Conservation (phyloP, 2,888 invertebrate species). For the Thumatha senex region DNA sequence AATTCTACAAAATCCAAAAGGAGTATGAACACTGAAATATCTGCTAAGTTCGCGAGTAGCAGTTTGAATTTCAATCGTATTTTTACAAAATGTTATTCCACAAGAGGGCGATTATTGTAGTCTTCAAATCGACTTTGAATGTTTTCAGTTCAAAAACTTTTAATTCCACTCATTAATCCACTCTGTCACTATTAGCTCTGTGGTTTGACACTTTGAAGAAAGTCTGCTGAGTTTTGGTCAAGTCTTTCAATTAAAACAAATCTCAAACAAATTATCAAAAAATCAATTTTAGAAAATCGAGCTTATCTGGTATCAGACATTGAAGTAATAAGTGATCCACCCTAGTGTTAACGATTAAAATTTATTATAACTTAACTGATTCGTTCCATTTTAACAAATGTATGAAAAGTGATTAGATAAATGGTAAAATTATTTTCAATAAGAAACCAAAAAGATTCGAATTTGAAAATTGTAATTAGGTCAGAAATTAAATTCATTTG, state of each 20-base stretch:
- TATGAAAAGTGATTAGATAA: no score
- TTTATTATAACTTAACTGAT: no score
- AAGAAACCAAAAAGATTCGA: no score
- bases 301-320: no score
- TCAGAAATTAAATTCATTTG: no score
- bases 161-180: slow-evolving; percentile 29
- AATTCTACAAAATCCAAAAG: neutral
- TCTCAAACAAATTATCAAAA: no score
- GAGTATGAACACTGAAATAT: slow-evolving; percentile 1
- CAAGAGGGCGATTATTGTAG: slow-evolving; percentile 23
- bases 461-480: no score
- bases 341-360: no score
- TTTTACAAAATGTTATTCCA: slow-evolving; percentile 7
- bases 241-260: no score
- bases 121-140: slow-evolving; percentile 18
- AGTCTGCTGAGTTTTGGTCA: neutral
- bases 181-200: slow-evolving; percentile 18
- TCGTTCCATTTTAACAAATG: no score
- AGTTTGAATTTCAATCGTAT: slow-evolving; percentile 7
- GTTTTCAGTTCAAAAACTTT: slow-evolving; percentile 26
- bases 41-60: slow-evolving; percentile 2
- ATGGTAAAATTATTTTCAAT: no score
- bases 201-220: slow-evolving; percentile 16
- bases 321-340: no score
- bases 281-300: neutral